Evolutionary conservation across 1,140 invertebrate species (phyloP).

Genomic region (Drosophila arizonae): DNA sequence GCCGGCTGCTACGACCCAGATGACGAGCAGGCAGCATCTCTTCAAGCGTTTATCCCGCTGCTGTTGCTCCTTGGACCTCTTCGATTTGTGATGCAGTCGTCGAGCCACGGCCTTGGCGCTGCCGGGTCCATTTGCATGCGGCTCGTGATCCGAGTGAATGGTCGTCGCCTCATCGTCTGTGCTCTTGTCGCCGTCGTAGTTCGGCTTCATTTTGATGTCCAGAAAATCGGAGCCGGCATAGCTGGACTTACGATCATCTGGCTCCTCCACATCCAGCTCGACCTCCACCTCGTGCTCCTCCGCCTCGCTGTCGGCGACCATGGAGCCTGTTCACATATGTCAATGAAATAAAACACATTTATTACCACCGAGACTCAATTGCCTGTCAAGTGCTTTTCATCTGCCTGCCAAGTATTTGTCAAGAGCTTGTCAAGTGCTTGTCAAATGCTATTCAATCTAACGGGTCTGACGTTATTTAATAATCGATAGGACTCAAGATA

Average conservation of each 20-base stretch:
- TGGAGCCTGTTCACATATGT: conserved; percentile 47
- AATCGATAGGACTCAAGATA: conserved; percentile 34
- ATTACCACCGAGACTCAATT: too few species aligned
- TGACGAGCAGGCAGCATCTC: conserved; percentile 53
- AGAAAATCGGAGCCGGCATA: conserved; percentile 71
- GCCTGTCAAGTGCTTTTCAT: conserved; percentile 9
- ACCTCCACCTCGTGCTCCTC: conserved; percentile 30
- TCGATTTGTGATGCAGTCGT: conserved; percentile 64
- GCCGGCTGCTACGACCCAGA: conserved; percentile 68
- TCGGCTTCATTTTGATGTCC: conserved; percentile 42
- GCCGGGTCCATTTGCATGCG: conserved; percentile 52
- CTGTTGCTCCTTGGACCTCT: conserved; percentile 64
- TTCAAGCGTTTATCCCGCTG: conserved; percentile 62
- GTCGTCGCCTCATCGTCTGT: conserved; percentile 73
- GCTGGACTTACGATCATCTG: conserved; percentile 51
- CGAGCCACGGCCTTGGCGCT: conserved; percentile 66
- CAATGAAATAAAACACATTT: background rate
- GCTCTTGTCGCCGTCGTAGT: conserved; percentile 44
- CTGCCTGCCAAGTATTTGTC: conserved; percentile 20
- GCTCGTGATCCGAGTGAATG: conserved; percentile 74
- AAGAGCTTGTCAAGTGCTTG: conserved; percentile 36
- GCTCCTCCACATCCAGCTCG: conserved; percentile 16
- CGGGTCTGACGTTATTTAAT: conserved; percentile 39
- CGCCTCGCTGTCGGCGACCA: conserved; percentile 49
- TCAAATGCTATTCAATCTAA: conserved; percentile 46